Evolutionary conservation across 2,888 invertebrate species (phyloP), one percentile per base, ranked within the genome.

Genomic region (Ashinkailepas kermadecensis): DNA sequence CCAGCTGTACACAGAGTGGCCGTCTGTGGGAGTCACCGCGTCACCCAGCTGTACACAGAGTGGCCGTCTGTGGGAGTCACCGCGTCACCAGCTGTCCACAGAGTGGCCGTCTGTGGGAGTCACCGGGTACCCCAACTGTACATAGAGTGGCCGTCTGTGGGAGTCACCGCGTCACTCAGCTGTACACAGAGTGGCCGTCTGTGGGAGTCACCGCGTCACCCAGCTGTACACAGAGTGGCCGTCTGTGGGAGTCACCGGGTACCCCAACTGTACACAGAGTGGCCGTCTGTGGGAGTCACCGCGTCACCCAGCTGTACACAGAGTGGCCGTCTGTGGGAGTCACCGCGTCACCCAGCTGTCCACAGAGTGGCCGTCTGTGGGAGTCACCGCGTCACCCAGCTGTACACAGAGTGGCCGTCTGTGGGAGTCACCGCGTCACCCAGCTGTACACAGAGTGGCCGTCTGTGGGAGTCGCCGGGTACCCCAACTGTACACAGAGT

Each of bases 321-420:
- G n/a, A 99, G 88, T 95, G 93, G 0, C 99, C 99, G 81, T 89
- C 91, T 89, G 86, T 15, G 59, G 39, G 15, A 59, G 59, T 59
- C 59, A 59, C 39, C 4, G 39, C 39, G 39, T 39, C 39, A 39
- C 39, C 39, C 39, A 39, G 4, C 1, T 39, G 39, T 39, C 1
- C 39, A 39, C 39, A n/a, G n/a, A 99, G 88, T 95, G 93, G 0
- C 99, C 99, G 81, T 89, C 91, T 89, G 86, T 15, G 59, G 39
- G 15, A 59, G 59, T 59, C 59, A 59, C 39, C 4, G 39, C 39
- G 39, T 39, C 39, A 39, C 39, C 39, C 39, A 39, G 4, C 1
- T 39, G 39, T 39, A 39, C 39, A 39, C 39, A n/a, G n/a, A 99
- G 88, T 95, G 93, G 0, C 99, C 99, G 81, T 89, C 91, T 89